Conservation (phyloP, 2,113 vertebrate genomes). For the Tylochromis polylepis region DNA sequence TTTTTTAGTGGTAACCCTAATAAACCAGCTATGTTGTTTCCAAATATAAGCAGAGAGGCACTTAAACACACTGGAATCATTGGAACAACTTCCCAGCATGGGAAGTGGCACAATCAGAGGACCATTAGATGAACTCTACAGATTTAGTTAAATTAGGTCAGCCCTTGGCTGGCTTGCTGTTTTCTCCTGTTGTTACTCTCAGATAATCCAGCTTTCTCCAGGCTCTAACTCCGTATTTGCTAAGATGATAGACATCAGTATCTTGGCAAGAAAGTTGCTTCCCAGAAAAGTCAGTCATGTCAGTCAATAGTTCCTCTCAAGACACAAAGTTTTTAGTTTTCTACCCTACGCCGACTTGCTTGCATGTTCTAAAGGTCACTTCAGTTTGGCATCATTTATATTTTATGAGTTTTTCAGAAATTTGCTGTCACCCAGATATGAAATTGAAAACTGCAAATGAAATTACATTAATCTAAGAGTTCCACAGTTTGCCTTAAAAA, state of each 20-base stretch:
- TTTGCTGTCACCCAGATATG: neutral
- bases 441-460: too few species aligned
- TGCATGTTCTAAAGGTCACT: neutral
- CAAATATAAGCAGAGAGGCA: neutral
- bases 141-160: neutral
- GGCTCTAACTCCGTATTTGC: neutral
- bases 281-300: neutral
- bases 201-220: neutral
- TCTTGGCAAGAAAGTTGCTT: neutral
- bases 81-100: neutral
- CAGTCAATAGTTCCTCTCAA: neutral
- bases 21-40: neutral
- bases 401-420: neutral
- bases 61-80: too few species aligned
- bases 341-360: neutral
- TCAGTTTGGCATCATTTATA: neutral
- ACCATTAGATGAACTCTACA: neutral
- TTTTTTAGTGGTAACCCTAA: neutral
- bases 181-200: neutral
- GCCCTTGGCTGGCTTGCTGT: neutral
- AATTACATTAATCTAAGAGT: too few species aligned
- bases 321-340: neutral
- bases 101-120: neutral
- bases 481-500: neutral
- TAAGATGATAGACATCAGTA: neutral